Evolutionary conservation across 2,797 vertebrate species (phyloP).

Genomic region (Chaenodraco wilsoni): DNA sequence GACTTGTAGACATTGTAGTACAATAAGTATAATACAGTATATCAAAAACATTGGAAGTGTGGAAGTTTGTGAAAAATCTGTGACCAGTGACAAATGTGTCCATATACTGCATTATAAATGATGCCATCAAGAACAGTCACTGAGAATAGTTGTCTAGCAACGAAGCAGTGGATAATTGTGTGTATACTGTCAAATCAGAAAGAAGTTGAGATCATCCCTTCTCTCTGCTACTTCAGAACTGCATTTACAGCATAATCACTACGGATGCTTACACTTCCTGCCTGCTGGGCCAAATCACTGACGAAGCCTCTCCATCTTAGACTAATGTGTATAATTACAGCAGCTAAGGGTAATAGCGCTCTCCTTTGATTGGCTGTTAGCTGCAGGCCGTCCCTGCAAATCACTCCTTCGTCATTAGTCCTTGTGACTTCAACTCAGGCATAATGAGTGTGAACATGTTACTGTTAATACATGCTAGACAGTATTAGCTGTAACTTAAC

Average conservation of each 20-base stretch:
- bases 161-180: background rate
- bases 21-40: background rate
- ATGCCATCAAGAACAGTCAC: background rate
- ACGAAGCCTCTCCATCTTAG: constrained; percentile 34
- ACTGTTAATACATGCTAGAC: background rate
- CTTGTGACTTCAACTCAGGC: background rate
- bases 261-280: constrained; percentile 24
- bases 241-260: constrained; percentile 46
- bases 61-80: no score
- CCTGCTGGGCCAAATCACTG: constrained; percentile 53
- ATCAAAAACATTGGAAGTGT: no score
- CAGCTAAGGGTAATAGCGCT: constrained; percentile 17
- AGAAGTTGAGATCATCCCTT: background rate
- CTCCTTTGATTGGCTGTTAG: constrained; percentile 33
- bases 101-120: background rate
- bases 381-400: constrained; percentile 40
- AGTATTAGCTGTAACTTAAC: background rate
- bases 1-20: background rate
- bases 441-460: background rate
- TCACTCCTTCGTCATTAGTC: constrained; percentile 21
- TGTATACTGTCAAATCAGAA: background rate
- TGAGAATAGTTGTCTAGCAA: background rate
- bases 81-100: background rate
- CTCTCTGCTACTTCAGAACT: constrained; percentile 12
- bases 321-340: constrained; percentile 62